Evolutionary conservation across 2,113 vertebrate genomes (phyloP).

Genomic region (Rhinolophus ferrumequinum): DNA sequence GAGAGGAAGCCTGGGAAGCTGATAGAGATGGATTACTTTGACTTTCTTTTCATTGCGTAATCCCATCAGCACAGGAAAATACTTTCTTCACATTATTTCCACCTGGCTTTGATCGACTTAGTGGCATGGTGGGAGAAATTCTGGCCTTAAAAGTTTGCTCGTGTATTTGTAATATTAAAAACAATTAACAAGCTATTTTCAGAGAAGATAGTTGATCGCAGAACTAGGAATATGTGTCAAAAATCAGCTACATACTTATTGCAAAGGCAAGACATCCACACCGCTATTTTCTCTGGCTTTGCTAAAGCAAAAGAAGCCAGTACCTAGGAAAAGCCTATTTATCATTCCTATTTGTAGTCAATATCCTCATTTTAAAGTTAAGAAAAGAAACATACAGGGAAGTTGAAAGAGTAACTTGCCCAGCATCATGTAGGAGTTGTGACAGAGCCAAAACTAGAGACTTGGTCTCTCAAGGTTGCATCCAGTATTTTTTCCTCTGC

Average conservation of each 20-base stretch:
- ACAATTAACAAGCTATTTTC: neutral
- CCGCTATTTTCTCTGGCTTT: neutral
- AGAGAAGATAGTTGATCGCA: neutral
- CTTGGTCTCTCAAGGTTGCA: neutral
- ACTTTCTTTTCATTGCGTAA: slow-evolving; percentile 16
- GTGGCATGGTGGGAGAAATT: neutral
- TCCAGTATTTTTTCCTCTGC: neutral
- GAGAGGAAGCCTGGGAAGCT: neutral
- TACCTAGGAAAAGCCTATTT: neutral
- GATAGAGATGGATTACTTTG: slow-evolving; percentile 20
- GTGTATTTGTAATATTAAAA: neutral
- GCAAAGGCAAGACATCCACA: neutral
- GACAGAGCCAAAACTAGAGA: neutral
- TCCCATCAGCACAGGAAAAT: slow-evolving; percentile 46
- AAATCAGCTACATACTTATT: neutral
- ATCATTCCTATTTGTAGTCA: neutral
- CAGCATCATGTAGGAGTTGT: neutral
- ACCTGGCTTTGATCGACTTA: slow-evolving; percentile 40
- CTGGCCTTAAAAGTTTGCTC: neutral
- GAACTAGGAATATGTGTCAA: neutral
- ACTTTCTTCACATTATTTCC: neutral
- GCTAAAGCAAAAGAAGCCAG: neutral
- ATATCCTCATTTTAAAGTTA: neutral
- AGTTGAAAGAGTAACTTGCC: neutral
- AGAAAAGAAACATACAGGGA: neutral